Percentiles rank a stretch among this genome's conserved stretches.
phyloP scores from a whole-genome alignment of 2,888 invertebrate species.

The Octonoba sinensis region DNA sequence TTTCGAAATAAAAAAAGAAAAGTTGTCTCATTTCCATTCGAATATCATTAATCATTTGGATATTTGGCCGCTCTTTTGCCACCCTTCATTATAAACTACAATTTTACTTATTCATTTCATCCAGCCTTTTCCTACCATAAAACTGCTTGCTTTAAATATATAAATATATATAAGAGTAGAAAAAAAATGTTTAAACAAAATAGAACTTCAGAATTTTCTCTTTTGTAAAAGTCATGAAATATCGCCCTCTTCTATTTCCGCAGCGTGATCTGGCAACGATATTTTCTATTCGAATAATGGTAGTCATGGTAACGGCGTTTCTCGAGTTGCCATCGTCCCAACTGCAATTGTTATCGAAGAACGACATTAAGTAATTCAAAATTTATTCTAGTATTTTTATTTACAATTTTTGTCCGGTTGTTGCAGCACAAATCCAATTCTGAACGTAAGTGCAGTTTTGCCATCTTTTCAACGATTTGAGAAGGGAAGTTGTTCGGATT shows the following conservation, averaged over 20 bases:
- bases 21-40: constrained; percentile 46
- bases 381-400: constrained; percentile 48
- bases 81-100: constrained; percentile 35
- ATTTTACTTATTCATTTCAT: constrained; percentile 32
- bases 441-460: constrained; percentile 40
- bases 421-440: constrained; percentile 23
- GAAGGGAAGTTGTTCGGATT: constrained; percentile 25
- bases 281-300: constrained; percentile 55
- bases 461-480: constrained; percentile 47
- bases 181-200: constrained; percentile 7
- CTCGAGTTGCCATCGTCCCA: constrained; percentile 53
- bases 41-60: constrained; percentile 46
- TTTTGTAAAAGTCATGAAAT: constrained; percentile 57
- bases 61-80: constrained; percentile 47
- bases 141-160: constrained; percentile 45
- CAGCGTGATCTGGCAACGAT: constrained; percentile 52
- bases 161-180: constrained; percentile 6
- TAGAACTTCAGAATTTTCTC: constrained; percentile 39
- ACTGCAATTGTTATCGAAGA: constrained; percentile 59
- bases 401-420: constrained; percentile 18
- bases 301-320: constrained; percentile 44
- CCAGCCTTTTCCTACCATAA: constrained; percentile 12
- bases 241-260: constrained; percentile 50
- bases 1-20: constrained; percentile 11
- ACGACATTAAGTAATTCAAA: constrained; percentile 58